Evolutionary conservation across 2,113 vertebrate genomes (phyloP), one percentile per base, ranked within the genome.

Genomic region (Sylvilagus bachmani): DNA sequence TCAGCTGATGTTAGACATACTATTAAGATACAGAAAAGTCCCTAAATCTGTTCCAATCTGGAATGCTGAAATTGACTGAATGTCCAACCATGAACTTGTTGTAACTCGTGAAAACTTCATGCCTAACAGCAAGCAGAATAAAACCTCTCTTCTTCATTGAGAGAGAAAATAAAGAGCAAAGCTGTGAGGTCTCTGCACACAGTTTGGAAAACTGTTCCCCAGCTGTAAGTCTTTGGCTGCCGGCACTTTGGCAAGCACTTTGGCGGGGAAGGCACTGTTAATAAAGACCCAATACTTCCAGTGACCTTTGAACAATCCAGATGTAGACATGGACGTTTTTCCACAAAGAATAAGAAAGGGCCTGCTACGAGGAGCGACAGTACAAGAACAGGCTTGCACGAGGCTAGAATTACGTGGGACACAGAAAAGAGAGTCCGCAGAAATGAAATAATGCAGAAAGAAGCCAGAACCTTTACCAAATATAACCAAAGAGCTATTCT

Each of bases 231-330:
- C 70, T 58, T 36, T 74, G 89, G 84, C 87, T 92, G 66, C 93
- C 77, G 80, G 87, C 86, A 90, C 78, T 93, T 89, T 91, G 92
- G 83, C 87, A 90, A 90, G 80, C 84, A 19, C 73, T 91, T 81
- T 69, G 69, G 38, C 91, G 75, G 77, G 38, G 87, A 96, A 90
- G 73, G 89, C 86, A 74, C 33, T 49, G 84, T 89, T 85, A 96
- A 96, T 91, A 96, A 94, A 89, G 90, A 70, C 27, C 88, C 80
- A 84, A 90, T 95, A 96, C 80, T 96, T 88, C 95, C 67, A 94
- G 55, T 95, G 93, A 95, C 92, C 85, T 96, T 74, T 94, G 93
- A 97, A 87, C 87, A 96, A 79, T 93, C 92, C 96, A 97, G 96
- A 95, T 93, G 96, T 85, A 93, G 91, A 93, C 71, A 80, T 53